Evolutionary conservation across 2,113 vertebrate species (phyloP).

Genomic region (Apteryx owenii): DNA sequence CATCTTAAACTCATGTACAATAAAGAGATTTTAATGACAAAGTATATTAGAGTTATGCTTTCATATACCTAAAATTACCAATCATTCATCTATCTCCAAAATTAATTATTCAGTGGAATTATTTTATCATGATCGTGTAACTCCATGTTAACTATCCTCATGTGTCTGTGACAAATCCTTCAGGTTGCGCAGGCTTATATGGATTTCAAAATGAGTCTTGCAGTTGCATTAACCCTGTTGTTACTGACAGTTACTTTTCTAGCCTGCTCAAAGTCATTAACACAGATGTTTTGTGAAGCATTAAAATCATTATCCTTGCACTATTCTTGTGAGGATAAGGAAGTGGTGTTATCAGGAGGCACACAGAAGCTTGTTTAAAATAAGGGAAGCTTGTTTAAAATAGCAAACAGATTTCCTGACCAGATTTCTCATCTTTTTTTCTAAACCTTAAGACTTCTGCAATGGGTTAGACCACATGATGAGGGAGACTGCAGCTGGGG

Average conservation of each 20-base stretch:
- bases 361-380: background rate
- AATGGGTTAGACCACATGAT: rapidly evolving
- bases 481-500: background rate
- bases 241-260: background rate
- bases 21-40: background rate
- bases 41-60: background rate
- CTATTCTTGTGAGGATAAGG: background rate
- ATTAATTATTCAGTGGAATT: background rate
- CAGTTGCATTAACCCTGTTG: rapidly evolving
- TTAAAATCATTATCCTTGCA: background rate
- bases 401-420: background rate
- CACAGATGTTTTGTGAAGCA: background rate
- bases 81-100: background rate
- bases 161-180: background rate
- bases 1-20: background rate
- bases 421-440: background rate
- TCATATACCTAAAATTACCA: background rate
- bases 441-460: background rate
- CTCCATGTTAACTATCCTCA: background rate
- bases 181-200: background rate
- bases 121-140: background rate
- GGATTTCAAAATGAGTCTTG: rapidly evolving
- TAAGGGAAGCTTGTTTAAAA: background rate
- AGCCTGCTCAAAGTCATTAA: background rate
- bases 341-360: background rate